Evolutionary conservation across 2,113 vertebrate genomes (phyloP).

Genomic region (Ascaphus truei): DNA sequence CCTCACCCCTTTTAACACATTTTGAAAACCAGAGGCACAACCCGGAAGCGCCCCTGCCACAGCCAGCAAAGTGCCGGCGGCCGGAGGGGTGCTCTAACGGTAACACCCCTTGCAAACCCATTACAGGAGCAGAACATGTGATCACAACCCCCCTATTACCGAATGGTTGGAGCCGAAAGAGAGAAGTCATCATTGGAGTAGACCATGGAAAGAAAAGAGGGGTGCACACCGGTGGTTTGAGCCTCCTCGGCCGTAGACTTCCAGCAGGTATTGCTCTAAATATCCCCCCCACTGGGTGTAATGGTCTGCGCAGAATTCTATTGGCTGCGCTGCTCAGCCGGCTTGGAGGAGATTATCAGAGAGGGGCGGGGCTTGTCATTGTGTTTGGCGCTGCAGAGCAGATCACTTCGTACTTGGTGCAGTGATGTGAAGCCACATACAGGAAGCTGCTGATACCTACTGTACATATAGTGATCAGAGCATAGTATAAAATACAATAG

Average conservation of each 20-base stretch:
- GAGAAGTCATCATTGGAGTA: not conserved
- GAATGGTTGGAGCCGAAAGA: not conserved
- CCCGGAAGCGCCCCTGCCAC: not conserved
- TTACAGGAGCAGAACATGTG: not conserved
- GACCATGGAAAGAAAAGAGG: not conserved
- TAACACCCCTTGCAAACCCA: not conserved
- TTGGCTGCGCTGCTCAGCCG: not conserved
- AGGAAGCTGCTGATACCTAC: no score
- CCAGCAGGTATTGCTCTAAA: not conserved
- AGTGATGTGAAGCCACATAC: no score
- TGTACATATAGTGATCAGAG: no score
- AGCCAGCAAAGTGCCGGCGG: no score
- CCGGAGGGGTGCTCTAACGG: not conserved
- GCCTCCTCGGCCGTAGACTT: no score
- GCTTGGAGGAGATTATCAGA: no score
- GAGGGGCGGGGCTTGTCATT: no score
- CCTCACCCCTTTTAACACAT: constrained; percentile 27
- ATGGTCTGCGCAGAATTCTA: not conserved
- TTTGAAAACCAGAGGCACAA: constrained; percentile 38
- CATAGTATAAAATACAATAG: no score
- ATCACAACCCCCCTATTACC: not conserved
- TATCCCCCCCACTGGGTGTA: not conserved
- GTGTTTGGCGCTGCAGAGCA: no score
- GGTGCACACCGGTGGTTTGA: no score
- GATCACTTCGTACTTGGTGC: no score